Evolutionary conservation across 2,888 invertebrate genomes (phyloP), one percentile per base, ranked within the genome.

Genomic region (Lysandra coridon): DNA sequence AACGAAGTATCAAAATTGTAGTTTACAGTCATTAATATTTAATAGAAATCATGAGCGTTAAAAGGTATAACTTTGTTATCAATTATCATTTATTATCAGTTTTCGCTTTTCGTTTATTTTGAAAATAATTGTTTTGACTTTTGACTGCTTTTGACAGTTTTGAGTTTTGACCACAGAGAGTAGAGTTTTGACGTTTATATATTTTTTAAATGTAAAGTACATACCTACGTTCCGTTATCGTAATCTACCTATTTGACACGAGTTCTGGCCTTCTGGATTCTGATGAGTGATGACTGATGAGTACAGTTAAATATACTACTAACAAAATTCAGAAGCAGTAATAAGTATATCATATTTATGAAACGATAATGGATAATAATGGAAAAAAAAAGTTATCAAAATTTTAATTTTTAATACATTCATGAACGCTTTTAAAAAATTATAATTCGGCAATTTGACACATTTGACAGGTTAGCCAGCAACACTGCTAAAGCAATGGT

Each of bases 391-490:
- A 62, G 23, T 23, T 23, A 62, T 30, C 64, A 73, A 30, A 77
- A 73, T 7, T 23, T 23, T 23, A 23, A 23, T 7, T 7, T 23
- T 23, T 23, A 23, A 23, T 7, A 62, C 14, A 76, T 79, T 75
- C 60, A 12, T 83, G 84, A 85, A 86, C 85, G 85, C 81, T 80
- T 80, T 82, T 83, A 80, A 23, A 23, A 23, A 23, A 23, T 23
- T 23, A 23, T 23, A 23, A 23, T 89, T 90, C 93, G 92, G 91
- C 92, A 89, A 89, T 92, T 93, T 57, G 14, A 40, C 6, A 14
- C 12, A 53, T 57, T 60, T 93, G 94, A 93, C 93, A 93, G 93
- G 90, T 94, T 90, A 92, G 91, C 91, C 89, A 90, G 88, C 89
- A 92, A 90, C 89, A 90, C 88, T 91, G 91, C 92, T 53, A 91